Conservation (phyloP, 2,888 invertebrate species). For the Bedellia somnulentella region DNA sequence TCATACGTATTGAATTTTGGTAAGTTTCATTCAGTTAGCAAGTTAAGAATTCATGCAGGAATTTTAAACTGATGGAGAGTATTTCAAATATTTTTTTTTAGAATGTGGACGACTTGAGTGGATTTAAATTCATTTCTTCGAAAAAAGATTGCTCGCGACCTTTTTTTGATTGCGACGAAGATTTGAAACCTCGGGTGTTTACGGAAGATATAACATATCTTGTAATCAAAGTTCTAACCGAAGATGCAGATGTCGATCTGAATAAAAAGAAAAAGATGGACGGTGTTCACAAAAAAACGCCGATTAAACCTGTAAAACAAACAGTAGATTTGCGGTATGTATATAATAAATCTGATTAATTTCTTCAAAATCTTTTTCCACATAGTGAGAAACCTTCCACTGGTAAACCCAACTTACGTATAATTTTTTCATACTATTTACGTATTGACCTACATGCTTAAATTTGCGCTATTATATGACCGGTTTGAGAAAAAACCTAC, state of each 20-base stretch:
- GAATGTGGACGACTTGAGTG: constrained; percentile 23
- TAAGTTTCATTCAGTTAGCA: too few relatives aligned
- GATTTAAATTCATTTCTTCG: constrained; percentile 32
- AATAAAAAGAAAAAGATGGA: constrained; percentile 21
- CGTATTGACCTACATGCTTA: too few relatives aligned
- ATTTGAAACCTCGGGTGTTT: constrained; percentile 25
- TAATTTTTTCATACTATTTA: too few relatives aligned
- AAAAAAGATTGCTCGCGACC: constrained; percentile 8
- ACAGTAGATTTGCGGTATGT: constrained; percentile 35
- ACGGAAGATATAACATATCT: constrained; percentile 33
- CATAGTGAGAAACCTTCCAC: neutral
- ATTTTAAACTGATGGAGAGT: too few relatives aligned
- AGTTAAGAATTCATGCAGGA: too few relatives aligned
- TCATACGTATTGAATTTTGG: too few relatives aligned
- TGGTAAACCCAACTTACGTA: neutral
- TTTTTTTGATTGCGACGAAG: constrained; percentile 22
- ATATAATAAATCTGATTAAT: neutral
- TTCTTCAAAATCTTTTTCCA: neutral
- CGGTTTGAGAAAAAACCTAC: too few relatives aligned
- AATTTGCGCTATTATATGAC: too few relatives aligned
- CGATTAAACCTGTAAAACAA: constrained; percentile 24
- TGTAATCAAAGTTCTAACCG: constrained; percentile 31
- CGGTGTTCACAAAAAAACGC: constrained; percentile 19
- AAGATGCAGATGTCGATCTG: constrained; percentile 17
- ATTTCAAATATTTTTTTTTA: constrained; percentile 15